Evolutionary conservation across 2,113 vertebrate genomes (phyloP).

Genomic region (Mus spicilegus): DNA sequence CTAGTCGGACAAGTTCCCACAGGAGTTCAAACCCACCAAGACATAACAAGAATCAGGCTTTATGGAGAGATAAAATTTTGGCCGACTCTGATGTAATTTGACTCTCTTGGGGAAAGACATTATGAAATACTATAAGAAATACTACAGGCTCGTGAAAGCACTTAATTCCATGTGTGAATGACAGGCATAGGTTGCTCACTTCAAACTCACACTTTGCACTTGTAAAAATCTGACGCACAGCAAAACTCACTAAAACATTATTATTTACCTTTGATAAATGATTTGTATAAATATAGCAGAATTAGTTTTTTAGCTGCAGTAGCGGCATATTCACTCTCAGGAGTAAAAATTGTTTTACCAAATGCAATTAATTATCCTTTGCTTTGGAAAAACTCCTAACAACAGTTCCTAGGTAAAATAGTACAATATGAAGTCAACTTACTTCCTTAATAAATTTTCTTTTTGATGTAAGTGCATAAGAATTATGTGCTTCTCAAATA

Average conservation of each 20-base stretch:
- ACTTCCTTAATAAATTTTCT: background rate
- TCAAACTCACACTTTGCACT: background rate
- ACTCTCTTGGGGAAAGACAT: background rate
- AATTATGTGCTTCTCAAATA: background rate
- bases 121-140: background rate
- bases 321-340: background rate
- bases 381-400: background rate
- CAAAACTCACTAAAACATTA: background rate
- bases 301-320: background rate
- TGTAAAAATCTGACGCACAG: conserved; percentile 15
- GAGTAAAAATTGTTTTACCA: background rate
- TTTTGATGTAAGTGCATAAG: background rate
- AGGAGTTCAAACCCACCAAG: background rate
- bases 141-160: background rate
- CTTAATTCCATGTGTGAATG: background rate
- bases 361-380: conserved; percentile 13
- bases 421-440: background rate
- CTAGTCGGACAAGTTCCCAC: background rate
- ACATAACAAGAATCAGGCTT: background rate
- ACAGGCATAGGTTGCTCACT: background rate
- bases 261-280: background rate
- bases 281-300: background rate
- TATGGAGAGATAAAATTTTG: background rate
- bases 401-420: background rate
- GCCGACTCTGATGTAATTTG: background rate